Conservation (phyloP, 1,140 invertebrate genomes). For the Triops cancriformis region DNA sequence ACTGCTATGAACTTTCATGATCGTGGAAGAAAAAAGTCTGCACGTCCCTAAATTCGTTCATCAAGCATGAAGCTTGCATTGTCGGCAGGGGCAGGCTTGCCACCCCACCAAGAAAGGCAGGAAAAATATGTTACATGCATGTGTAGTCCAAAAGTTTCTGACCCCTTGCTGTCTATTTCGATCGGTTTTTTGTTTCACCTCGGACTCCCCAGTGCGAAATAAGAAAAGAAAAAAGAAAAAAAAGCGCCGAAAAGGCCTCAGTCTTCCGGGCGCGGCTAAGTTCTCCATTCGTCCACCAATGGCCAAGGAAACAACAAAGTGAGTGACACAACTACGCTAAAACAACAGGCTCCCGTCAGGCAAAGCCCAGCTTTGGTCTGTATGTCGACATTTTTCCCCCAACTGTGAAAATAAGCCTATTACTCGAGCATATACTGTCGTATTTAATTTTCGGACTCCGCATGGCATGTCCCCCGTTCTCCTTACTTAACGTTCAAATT, state of each 20-base stretch:
- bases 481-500: not conserved
- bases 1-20: no score
- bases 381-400: not conserved
- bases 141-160: not conserved
- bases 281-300: not conserved
- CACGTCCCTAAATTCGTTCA: not conserved
- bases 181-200: constrained; percentile 8
- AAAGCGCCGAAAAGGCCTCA: not conserved
- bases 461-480: not conserved
- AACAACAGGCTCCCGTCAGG: not conserved
- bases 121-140: not conserved
- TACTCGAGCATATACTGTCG: not conserved
- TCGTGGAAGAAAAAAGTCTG: no score
- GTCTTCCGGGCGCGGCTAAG: not conserved
- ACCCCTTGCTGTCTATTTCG: not conserved
- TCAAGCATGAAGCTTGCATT: not conserved
- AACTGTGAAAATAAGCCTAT: constrained; percentile 2
- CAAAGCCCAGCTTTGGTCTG: not conserved
- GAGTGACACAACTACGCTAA: not conserved
- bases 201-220: not conserved
- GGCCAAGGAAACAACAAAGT: not conserved
- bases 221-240: not conserved
- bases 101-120: not conserved
- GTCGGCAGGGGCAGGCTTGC: no score
- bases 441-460: not conserved